These are phyloP conservation scores for Pachyramphus minor DNA, from an alignment of 2,113 vertebrate genomes.

Conservation along the genomic window DNA sequence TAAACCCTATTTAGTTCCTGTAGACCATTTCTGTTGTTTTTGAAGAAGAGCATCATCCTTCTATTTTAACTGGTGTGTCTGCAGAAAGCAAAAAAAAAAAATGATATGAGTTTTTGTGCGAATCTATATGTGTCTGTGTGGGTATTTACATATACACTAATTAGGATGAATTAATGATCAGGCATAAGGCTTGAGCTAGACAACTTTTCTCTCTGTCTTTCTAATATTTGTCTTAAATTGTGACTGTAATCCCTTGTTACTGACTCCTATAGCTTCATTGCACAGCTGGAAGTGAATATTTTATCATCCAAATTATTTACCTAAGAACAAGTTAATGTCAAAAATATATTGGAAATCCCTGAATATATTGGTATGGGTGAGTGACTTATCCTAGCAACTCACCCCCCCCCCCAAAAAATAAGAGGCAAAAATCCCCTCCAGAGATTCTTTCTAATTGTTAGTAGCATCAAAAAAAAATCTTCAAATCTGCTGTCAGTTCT, in stretches of 20 bases:
- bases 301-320: neutral
- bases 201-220: neutral
- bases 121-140: neutral
- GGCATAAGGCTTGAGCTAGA: neutral
- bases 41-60: neutral
- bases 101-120: neutral
- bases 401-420: neutral
- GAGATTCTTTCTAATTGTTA: neutral
- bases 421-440: neutral
- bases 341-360: neutral
- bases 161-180: neutral
- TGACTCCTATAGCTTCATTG: neutral
- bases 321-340: neutral
- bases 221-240: neutral
- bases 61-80: neutral
- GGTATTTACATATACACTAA: neutral
- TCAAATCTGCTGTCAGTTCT: neutral
- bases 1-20: neutral
- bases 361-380: neutral
- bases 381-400: fast-evolving
- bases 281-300: neutral
- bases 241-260: neutral
- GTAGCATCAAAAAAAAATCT: neutral
- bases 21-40: neutral
- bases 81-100: neutral